Conservation (phyloP, 2,888 invertebrate species). For the Euproctis similis region DNA sequence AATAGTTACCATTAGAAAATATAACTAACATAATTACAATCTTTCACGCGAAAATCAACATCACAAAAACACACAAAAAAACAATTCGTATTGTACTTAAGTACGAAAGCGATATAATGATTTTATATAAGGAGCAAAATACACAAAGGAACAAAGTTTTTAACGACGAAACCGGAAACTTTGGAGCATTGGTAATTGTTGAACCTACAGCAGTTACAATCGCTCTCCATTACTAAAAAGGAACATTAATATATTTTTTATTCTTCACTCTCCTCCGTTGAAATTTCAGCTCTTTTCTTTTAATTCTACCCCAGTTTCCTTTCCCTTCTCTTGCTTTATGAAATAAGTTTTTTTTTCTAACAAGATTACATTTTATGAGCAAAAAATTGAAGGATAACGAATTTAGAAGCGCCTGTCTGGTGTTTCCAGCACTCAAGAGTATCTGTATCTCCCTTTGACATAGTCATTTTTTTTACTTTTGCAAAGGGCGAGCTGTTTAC, state of each 20-base stretch:
- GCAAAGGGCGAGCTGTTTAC: slow-evolving; percentile 43
- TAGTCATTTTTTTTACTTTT: slow-evolving; percentile 34
- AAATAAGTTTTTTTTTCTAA: slow-evolving; percentile 70
- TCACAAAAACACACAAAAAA: slow-evolving; percentile 5
- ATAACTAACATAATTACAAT: slow-evolving; percentile 6
- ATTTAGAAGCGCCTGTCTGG: slow-evolving; percentile 40
- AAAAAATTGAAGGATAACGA: slow-evolving; percentile 67
- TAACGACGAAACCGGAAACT: slow-evolving; percentile 20
- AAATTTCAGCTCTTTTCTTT: slow-evolving; percentile 41
- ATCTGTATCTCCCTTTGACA: slow-evolving; percentile 22
- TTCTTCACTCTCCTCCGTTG: slow-evolving; percentile 18
- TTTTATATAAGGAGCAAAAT: slow-evolving; percentile 7
- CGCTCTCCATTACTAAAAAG: slow-evolving; percentile 44
- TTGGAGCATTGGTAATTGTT: slow-evolving; percentile 34
- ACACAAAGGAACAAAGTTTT: slow-evolving; percentile 21
- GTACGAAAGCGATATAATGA: slow-evolving; percentile 12
- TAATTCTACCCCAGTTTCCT: slow-evolving; percentile 45
- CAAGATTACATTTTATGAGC: slow-evolving; percentile 68
- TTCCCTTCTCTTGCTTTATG: too few species aligned
- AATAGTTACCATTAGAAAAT: slow-evolving; percentile 4
- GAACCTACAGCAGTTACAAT: slow-evolving; percentile 50
- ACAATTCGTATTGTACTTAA: slow-evolving; percentile 8
- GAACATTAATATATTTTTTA: slow-evolving; percentile 47
- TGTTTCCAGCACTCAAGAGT: slow-evolving; percentile 19
- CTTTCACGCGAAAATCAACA: slow-evolving; percentile 6